phyloP scores from a whole-genome alignment of 1,140 invertebrate genomes.

The Drosophila gunungcola region DNA sequence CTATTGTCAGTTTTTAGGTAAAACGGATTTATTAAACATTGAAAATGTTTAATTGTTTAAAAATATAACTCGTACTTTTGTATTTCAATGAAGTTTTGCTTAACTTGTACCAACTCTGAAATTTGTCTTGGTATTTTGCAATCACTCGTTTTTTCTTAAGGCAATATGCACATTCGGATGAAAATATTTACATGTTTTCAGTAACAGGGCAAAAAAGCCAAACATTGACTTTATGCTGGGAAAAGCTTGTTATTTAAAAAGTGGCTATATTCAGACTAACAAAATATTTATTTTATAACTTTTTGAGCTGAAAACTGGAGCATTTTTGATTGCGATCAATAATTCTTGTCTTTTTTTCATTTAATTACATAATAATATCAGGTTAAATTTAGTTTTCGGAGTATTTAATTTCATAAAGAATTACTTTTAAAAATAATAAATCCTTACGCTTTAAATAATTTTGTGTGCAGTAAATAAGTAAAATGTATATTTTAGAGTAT shows the following conservation, averaged over 20 bases:
- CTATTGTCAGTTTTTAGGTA: too few species aligned
- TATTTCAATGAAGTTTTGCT: neutral
- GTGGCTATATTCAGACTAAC: neutral
- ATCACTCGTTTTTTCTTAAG: neutral
- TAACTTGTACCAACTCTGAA: neutral
- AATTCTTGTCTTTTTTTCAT: too few species aligned
- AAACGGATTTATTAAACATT: too few species aligned
- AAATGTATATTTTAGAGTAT: neutral
- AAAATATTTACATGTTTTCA: conserved; percentile 10
- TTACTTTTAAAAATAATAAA: too few species aligned
- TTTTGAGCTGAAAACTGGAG: neutral
- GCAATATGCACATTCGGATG: conserved; percentile 1
- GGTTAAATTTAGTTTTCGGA: too few species aligned
- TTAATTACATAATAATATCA: too few species aligned
- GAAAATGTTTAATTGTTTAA: too few species aligned
- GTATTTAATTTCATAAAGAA: too few species aligned
- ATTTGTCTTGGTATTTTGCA: neutral
- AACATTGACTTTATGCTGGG: conserved; percentile 17
- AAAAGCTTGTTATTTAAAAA: neutral
- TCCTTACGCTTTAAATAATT: too few species aligned
- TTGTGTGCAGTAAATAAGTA: too few species aligned
- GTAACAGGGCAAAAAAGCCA: conserved; percentile 11
- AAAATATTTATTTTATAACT: conserved; percentile 3
- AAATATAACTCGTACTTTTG: neutral
- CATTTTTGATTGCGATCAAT: too few species aligned